Conservation (phyloP, 2,113 vertebrate genomes). For the Taurulus bubalis region DNA sequence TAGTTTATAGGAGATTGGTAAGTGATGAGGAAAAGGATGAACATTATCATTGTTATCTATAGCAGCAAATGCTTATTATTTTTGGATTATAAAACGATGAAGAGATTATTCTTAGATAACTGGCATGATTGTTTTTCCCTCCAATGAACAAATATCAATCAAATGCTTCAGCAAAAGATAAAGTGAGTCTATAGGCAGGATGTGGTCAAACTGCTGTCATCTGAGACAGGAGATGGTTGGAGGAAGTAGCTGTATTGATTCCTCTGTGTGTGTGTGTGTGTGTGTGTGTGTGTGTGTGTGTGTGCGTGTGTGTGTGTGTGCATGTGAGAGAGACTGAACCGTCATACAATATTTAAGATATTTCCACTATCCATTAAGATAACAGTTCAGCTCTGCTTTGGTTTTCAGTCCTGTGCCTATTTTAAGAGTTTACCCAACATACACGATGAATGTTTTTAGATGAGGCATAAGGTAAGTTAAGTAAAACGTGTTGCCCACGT, state of each 20-base stretch:
- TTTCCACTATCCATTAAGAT: slow-evolving; percentile 22
- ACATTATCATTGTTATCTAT: not conserved
- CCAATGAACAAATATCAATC: slow-evolving; percentile 27
- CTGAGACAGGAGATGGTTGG: slow-evolving; percentile 26
- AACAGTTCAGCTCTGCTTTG: not conserved
- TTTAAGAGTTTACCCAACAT: not conserved
- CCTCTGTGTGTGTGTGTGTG: slow-evolving; percentile 8
- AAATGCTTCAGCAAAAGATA: not conserved
- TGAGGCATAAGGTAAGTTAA: not conserved
- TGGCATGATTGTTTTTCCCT: not conserved
- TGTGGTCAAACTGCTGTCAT: slow-evolving; percentile 48
- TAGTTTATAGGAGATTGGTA: not conserved
- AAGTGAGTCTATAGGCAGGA: slow-evolving; percentile 36
- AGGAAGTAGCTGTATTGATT: slow-evolving; percentile 36
- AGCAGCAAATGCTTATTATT: not conserved
- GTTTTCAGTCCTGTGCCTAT: not conserved
- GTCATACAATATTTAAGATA: slow-evolving; percentile 24
- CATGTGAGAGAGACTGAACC: not conserved
- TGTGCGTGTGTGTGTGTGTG: not conserved
- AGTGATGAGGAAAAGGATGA: not conserved
- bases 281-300: not conserved
- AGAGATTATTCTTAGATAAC: not conserved
- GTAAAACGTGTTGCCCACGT: not conserved
- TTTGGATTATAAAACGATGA: not conserved
- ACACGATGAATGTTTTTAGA: not conserved